Evolutionary conservation across 2,113 vertebrate species (phyloP).

Genomic region (Oncorhynchus masou): DNA sequence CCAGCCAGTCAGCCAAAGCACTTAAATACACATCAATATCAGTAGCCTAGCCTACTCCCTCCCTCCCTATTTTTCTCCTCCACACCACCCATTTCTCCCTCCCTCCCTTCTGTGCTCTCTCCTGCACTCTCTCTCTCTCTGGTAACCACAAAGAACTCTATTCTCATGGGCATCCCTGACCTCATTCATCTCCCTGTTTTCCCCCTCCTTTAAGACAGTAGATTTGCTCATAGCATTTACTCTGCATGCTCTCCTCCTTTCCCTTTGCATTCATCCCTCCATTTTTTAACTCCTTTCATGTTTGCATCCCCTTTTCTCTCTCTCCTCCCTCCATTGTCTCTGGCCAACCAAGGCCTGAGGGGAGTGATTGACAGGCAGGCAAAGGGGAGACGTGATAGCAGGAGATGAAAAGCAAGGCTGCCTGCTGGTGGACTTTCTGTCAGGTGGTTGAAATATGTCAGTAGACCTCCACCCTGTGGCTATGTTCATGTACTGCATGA

Average conservation of each 20-base stretch:
- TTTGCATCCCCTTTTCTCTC: conserved; percentile 22
- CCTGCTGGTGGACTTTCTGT: conserved; percentile 2
- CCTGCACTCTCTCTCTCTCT: background rate
- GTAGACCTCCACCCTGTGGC: conserved; percentile 48
- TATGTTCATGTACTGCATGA: conserved; percentile 6
- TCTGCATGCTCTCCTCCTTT: conserved; percentile 41
- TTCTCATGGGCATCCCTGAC: conserved; percentile 73
- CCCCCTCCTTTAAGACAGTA: conserved; percentile 48
- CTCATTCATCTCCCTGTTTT: conserved; percentile 64
- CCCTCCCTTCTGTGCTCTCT: background rate
- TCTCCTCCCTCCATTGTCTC: conserved; percentile 64
- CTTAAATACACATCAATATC: conserved; percentile 38
- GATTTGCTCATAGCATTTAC: conserved; percentile 54
- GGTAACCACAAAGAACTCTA: conserved; percentile 27
- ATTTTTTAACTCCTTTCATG: conserved; percentile 53
- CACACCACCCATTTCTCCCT: too few species aligned
- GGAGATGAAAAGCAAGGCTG: conserved; percentile 54
- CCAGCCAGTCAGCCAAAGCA: conserved; percentile 6
- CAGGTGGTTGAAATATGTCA: conserved; percentile 6
- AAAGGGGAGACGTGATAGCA: conserved; percentile 47
- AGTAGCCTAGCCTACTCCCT: conserved; percentile 17
- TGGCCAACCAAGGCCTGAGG: conserved; percentile 58
- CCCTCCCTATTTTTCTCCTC: background rate
- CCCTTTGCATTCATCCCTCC: conserved; percentile 32
- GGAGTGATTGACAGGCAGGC: conserved; percentile 68